Evolutionary conservation across 2,797 vertebrate genomes (phyloP).

Genomic region (Danio aesculapii): DNA sequence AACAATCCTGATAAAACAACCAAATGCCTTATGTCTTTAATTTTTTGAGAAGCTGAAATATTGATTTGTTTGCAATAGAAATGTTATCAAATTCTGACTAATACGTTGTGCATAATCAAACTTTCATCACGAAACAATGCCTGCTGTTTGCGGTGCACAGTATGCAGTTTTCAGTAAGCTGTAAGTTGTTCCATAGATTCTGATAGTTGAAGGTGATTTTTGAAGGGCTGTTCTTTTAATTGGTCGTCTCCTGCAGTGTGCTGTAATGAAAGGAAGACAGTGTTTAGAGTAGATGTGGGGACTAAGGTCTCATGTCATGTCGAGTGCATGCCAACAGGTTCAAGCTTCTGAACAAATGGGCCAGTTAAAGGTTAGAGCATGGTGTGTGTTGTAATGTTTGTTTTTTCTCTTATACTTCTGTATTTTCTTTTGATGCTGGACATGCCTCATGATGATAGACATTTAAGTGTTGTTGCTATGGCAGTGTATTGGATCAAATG

Average conservation of each 20-base stretch:
- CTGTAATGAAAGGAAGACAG: not conserved
- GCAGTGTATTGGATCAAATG: conserved; percentile 21
- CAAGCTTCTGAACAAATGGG: not conserved
- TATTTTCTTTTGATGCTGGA: conserved; percentile 33
- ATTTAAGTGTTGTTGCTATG: conserved; percentile 45
- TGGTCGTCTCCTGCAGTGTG: conserved; percentile 1
- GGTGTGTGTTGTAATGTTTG: conserved; percentile 29
- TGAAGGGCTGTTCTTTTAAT: conserved; percentile 15
- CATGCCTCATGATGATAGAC: conserved; percentile 39
- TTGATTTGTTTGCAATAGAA: not conserved
- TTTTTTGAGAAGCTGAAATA: not conserved
- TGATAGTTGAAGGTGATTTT: conserved; percentile 7
- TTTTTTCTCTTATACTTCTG: conserved; percentile 16
- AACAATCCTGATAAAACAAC: not conserved
- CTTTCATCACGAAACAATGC: not conserved
- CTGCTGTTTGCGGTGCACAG: not conserved
- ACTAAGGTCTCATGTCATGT: not conserved
- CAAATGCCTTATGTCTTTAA: too few relatives aligned
- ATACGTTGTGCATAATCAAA: not conserved
- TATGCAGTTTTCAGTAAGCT: not conserved
- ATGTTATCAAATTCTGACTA: not conserved
- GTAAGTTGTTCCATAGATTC: not conserved
- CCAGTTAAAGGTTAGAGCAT: not conserved
- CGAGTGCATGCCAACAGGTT: not conserved
- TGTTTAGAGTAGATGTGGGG: not conserved